Conservation (phyloP, 2,888 invertebrate genomes). For the Idaea biselata region DNA sequence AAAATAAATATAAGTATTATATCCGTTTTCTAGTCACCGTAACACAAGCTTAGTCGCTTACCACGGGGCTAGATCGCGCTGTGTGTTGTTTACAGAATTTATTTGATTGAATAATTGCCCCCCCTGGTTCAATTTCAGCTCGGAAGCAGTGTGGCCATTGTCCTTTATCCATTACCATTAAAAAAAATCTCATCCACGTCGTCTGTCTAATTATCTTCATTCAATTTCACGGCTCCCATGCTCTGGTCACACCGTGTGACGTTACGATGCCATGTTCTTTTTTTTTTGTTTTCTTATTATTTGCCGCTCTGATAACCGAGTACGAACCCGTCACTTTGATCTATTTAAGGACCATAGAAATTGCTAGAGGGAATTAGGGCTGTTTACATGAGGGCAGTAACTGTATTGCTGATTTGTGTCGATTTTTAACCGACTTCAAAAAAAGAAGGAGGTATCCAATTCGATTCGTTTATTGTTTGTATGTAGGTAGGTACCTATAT, state of each 20-base stretch:
- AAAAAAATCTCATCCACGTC: background rate
- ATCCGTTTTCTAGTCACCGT: too few species aligned
- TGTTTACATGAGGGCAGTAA: background rate
- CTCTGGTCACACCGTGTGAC: slow-evolving; percentile 17
- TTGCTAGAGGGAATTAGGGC: background rate
- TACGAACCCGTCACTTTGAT: slow-evolving; percentile 22
- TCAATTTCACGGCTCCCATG: slow-evolving; percentile 23
- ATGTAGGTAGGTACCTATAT: too few species aligned
- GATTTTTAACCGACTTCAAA: too few species aligned
- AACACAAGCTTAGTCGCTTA: too few species aligned
- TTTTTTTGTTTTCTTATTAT: slow-evolving; percentile 30
- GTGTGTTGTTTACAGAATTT: too few species aligned
- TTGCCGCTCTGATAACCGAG: slow-evolving; percentile 27
- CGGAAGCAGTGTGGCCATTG: too few species aligned
- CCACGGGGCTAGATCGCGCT: too few species aligned
- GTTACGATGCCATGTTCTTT: slow-evolving; percentile 13
- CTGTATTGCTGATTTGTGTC: background rate
- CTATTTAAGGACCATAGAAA: slow-evolving; percentile 19
- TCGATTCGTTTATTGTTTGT: too few species aligned
- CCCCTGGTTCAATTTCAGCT: too few species aligned
- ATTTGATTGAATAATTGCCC: too few species aligned
- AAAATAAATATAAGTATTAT: too few species aligned
- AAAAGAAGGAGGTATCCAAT: too few species aligned
- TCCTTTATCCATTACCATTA: background rate
- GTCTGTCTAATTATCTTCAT: slow-evolving; percentile 22